Percentiles rank a stretch among this genome's conserved stretches.
Conservation (phyloP, 2,113 vertebrate genomes). For the Morone saxatilis region DNA sequence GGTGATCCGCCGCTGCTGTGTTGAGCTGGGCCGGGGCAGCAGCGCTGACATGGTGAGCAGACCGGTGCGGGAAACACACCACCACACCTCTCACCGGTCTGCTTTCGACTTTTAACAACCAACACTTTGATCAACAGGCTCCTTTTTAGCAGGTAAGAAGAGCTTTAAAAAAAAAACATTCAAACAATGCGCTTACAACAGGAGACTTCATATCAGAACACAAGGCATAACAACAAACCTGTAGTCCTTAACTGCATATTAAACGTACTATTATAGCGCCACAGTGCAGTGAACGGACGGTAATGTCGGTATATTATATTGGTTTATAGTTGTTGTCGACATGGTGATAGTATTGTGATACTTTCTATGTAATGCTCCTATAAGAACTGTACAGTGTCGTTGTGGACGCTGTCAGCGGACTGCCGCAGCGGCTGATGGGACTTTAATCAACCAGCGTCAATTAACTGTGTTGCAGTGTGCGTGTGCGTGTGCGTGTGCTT, state of each 20-base stretch:
- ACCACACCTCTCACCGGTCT: slow-evolving; percentile 59
- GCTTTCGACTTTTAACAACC: slow-evolving; percentile 18
- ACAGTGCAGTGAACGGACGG: background rate
- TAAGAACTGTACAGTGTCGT: no score
- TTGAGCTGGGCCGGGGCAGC: slow-evolving; percentile 80
- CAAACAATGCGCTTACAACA: background rate
- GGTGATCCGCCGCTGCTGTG: slow-evolving; percentile 74
- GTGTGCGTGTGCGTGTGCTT: background rate
- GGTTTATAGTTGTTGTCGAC: background rate
- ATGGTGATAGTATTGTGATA: background rate
- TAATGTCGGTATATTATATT: background rate
- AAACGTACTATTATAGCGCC: background rate
- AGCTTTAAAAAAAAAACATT: background rate
- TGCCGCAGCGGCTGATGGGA: background rate
- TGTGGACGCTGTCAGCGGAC: background rate
- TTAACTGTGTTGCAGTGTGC: background rate
- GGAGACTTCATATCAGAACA: background rate
- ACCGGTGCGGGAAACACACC: slow-evolving; percentile 65
- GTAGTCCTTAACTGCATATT: background rate
- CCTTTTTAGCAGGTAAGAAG: slow-evolving; percentile 62
- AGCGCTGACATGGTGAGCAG: slow-evolving; percentile 65
- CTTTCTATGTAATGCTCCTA: background rate
- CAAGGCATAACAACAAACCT: background rate
- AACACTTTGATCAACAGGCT: background rate
- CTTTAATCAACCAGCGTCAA: slow-evolving; percentile 33